A percentile compares a stretch with the other conserved stretches of the same genome.
Conservation (phyloP, 2,113 vertebrate genomes). For the Eidolon helvum region DNA sequence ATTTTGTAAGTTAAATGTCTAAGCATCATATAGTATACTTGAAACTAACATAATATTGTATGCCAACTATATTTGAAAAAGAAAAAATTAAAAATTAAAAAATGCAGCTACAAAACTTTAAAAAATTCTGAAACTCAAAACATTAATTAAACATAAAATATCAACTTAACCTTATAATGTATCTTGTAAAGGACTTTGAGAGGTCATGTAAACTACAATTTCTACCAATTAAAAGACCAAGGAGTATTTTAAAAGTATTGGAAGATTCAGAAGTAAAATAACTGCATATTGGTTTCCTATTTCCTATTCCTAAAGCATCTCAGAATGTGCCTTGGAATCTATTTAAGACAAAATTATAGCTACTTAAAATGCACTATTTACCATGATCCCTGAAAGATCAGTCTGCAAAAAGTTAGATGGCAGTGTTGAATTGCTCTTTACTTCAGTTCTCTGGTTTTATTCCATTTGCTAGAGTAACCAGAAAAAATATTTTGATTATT, state of each 20-base stretch:
- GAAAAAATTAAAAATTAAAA: no score
- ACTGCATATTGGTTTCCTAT: neutral
- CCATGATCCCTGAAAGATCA: neutral
- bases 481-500: neutral
- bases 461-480: neutral
- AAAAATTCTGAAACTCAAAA: neutral
- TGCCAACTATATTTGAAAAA: no score
- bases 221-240: neutral
- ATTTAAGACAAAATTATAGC: neutral
- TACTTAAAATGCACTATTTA: neutral
- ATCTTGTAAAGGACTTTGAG: neutral
- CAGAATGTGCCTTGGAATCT: neutral
- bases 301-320: neutral
- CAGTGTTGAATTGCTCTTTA: neutral
- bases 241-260: neutral
- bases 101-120: no score
- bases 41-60: no score
- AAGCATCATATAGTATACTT: no score
- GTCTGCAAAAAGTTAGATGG: neutral
- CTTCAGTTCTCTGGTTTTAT: neutral
- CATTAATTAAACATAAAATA: neutral
- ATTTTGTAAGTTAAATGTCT: no score
- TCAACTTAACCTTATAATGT: neutral
- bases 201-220: neutral
- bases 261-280: neutral